Evolutionary conservation across 2,113 vertebrate species (phyloP), one percentile per base, ranked within the genome.

Genomic region (Sinocyclocheilus maitianheensis): DNA sequence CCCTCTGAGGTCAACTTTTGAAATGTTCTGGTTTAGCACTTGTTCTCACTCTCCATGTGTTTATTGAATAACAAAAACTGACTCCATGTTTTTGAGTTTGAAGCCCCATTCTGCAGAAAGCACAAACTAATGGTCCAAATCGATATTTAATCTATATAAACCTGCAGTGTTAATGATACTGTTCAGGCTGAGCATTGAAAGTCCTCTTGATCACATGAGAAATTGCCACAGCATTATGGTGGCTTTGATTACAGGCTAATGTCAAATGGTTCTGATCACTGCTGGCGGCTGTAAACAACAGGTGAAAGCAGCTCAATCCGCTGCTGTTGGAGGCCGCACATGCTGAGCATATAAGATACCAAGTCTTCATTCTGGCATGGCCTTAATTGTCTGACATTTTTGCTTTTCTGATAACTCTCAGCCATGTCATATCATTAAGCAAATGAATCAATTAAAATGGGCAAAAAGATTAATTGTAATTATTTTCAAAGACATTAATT

Each of bases 391-490:
- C 18, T 11, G 69, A 22, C 10, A n/a, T 74, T n/a, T 74, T 72
- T 22, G 3, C 10, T 43, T 72, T 72, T 40, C 69, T 72, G 69
- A 82, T 78, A 78, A 77, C 84, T 71, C 71, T 77, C 48, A 72
- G 37, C 24, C 40, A 77, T 1, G 76, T 60, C 18, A 67, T 76
- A 77, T 81, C 81, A 69, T 85, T 71, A 85, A 85, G 81, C 77
- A 81, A 83, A 85, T 78, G 1, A 81, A 74, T 82, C 24, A 85
- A 24, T 24, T 48, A 24, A 82, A 85, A 85, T 48, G 34, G 37
- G 58, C 24, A 71, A 72, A 75, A 40, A 85, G 26, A 83, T 77
- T 83, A 40, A 88, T 51, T 60, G 63, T 6, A 43, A 76, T 86
- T 84, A 55, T 78, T 78, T 79, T 26, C 8, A 20, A 55, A 63